Percentiles rank a stretch among this genome's conserved stretches.
Conservation (phyloP, 2,113 vertebrate genomes). For the Mus musculus region GRCm39 chr10:128685001-128685500, state of each 20-base stretch:
- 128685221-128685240: background rate
- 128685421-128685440: background rate
- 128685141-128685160: background rate
- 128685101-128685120: background rate
- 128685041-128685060: background rate
- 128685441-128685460: background rate
- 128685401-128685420: background rate
- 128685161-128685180: background rate
- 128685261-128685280: background rate
- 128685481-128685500: background rate
- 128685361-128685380: background rate
- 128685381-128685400: background rate
- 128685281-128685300: background rate
- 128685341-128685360: background rate
- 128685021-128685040: slow-evolving; percentile 30
- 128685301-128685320: background rate
- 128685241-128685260: background rate
- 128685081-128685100: slow-evolving; percentile 40
- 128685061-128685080: slow-evolving; percentile 39
- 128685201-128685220: background rate
- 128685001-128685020: background rate
- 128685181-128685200: background rate
- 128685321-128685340: background rate
- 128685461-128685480: background rate
- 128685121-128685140: background rate